Conservation (phyloP, 1,140 invertebrate genomes). For the Sinonovacula constricta region DNA sequence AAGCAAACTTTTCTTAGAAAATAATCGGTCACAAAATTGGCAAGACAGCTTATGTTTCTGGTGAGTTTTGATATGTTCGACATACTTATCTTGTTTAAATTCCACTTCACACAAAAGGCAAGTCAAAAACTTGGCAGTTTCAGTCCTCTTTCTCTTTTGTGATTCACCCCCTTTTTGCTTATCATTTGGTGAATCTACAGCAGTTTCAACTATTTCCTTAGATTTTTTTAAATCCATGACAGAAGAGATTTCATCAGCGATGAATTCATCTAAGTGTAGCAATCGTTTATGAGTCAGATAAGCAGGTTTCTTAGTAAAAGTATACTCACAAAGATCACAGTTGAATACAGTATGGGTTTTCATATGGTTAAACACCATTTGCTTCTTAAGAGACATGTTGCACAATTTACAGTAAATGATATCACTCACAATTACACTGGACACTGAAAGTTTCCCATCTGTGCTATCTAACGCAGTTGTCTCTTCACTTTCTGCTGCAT, state of each 20-base stretch:
- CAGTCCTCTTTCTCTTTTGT: constrained; percentile 12
- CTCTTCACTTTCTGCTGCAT: constrained; percentile 11
- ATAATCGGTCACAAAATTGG: constrained; percentile 38
- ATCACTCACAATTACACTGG: constrained; percentile 21
- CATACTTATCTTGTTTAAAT: constrained; percentile 33
- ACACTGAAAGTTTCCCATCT: neutral
- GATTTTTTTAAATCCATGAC: neutral
- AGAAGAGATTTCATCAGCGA: constrained; percentile 27
- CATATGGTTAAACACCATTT: constrained; percentile 29
- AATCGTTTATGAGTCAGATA: constrained; percentile 11
- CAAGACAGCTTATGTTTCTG: constrained; percentile 9
- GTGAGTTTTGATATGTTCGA: constrained; percentile 38
- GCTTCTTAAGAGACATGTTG: constrained; percentile 25
- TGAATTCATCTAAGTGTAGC: constrained; percentile 29
- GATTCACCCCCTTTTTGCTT: neutral
- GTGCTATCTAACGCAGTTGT: neutral
- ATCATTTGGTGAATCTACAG: neutral
- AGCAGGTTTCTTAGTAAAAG: constrained; percentile 15
- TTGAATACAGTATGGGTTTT: constrained; percentile 24
- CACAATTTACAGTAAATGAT: constrained; percentile 37
- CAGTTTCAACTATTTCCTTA: neutral
- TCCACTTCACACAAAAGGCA: constrained; percentile 38
- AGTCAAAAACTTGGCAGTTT: constrained; percentile 35
- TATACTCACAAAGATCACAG: constrained; percentile 33
- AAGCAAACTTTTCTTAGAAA: constrained; percentile 24